phyloP scores from a whole-genome alignment of 1,140 invertebrate species.

The Formica exsecta region DNA sequence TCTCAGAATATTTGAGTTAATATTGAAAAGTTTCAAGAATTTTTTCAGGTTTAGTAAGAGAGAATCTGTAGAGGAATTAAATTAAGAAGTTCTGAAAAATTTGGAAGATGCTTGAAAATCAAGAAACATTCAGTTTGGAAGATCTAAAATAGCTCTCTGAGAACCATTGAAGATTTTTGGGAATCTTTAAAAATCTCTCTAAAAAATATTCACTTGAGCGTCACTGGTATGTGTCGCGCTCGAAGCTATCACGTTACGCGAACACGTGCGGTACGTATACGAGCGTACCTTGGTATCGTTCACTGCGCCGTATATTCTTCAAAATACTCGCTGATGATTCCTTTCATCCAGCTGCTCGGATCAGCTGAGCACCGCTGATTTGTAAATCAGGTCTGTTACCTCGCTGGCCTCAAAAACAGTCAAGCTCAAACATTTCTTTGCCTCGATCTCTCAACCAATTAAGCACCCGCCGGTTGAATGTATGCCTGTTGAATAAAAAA shows the following conservation, averaged over 20 bases:
- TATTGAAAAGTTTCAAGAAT: not conserved
- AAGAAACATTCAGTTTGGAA: too few species aligned
- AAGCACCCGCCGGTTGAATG: not conserved
- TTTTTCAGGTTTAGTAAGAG: not conserved
- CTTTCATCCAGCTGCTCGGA: not conserved
- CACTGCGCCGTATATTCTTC: not conserved
- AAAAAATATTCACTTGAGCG: constrained; percentile 21
- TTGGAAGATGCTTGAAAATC: too few species aligned
- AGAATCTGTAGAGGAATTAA: not conserved
- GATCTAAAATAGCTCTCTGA: not conserved
- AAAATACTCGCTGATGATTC: not conserved
- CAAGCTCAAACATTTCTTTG: constrained; percentile 16
- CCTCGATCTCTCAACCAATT: constrained; percentile 4
- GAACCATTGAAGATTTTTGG: not conserved
- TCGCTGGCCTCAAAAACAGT: not conserved
- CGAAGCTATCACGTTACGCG: constrained; percentile 28
- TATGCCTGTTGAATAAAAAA: constrained; percentile 56
- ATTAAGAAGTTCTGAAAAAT: not conserved
- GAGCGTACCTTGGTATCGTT: too few species aligned
- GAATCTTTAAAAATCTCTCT: not conserved
- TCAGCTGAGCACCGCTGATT: constrained; percentile 33
- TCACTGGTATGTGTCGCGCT: not conserved
- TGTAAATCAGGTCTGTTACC: constrained; percentile 28
- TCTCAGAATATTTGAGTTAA: not conserved
- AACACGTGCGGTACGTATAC: constrained; percentile 21